Base-by-base conservation (phyloP, 2,888 invertebrate genomes). In the Gandaritis pyraliata region DNA sequence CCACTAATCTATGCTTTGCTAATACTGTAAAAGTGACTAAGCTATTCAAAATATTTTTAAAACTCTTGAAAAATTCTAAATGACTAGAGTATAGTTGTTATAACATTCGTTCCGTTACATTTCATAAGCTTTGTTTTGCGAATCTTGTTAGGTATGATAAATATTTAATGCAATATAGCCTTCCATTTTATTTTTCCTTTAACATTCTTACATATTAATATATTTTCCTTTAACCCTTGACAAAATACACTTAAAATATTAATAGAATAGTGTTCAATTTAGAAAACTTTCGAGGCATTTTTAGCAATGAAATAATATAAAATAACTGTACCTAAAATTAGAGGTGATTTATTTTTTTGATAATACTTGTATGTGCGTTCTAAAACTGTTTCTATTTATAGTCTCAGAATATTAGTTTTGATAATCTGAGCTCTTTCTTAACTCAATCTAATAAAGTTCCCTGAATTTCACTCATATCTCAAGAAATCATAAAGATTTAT, bases 11-110 rank as follows among this genome's bases (percentile, higher is more conserved):
- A 66, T 43, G 61, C 29, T 53, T 56, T 64, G 56, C 59, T 64
- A 69, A 71, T 69, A 71, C 65, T 65, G 68, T 65, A 67, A 66
- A 66, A 67, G 65, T 66, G 61, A 60, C 63, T 68, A 70, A 64
- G 65, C 65, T 66, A 69, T 58, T 50, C 39, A 65, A 68, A 66
- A 61, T 68, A 65, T 60, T 53, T 54, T 50, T 48, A 39, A 53
- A 54, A 61, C 47, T 61, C 52, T 43, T 46, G 16, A 61, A 65
- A 50, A 63, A 51, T 58, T 54, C 41, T 53, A 56, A 55, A 49
- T 61, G 43, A 55, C 13, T 52, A 53, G 36, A 18, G 33, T 48
- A 43, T 48, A 57, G 8, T 49, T 15, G 23, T 52, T 58, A 67
- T 66, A 70, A 59, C 41, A 49, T 49, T 49, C 43, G 36, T 53